These are phyloP conservation scores for Pelecanoides urinatrix DNA, from an alignment of 2,113 vertebrate genomes.

Conservation along the genomic window DNA sequence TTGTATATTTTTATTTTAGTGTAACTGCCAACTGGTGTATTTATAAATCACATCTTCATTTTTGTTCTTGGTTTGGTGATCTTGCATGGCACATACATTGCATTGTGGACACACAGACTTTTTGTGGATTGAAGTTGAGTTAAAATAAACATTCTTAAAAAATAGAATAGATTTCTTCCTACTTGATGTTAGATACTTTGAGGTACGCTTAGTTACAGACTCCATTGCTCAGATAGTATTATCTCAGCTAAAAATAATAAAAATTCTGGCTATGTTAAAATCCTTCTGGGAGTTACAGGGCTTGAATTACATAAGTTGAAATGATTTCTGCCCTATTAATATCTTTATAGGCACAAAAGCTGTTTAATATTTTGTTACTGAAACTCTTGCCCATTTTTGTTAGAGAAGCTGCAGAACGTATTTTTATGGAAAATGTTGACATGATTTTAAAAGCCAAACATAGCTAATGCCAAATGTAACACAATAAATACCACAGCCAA, in stretches of 20 bases:
- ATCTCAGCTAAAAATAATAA: constrained; percentile 27
- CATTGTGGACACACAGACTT: background rate
- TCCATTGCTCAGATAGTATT: background rate
- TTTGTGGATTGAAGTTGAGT: background rate
- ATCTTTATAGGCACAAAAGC: constrained; percentile 8
- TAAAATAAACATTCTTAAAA: background rate
- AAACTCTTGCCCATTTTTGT: background rate
- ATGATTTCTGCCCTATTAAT: constrained; percentile 9
- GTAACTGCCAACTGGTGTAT: background rate
- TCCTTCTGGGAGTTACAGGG: background rate
- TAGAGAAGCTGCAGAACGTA: background rate
- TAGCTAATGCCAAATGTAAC: background rate
- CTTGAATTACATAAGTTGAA: constrained; percentile 18
- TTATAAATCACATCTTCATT: background rate
- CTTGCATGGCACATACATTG: background rate
- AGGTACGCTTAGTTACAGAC: background rate
- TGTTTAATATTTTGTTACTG: constrained; percentile 1
- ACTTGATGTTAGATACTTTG: background rate
- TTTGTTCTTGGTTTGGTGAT: background rate
- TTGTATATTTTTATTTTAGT: background rate
- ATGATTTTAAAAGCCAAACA: constrained; percentile 32
- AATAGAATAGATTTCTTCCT: background rate
- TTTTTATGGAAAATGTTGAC: constrained; percentile 24
- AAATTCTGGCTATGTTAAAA: background rate
- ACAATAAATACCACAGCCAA: constrained; percentile 15